These are phyloP conservation scores for Bugula neritina DNA, from an alignment of 2,888 invertebrate species.

Conservation along the genomic window DNA sequence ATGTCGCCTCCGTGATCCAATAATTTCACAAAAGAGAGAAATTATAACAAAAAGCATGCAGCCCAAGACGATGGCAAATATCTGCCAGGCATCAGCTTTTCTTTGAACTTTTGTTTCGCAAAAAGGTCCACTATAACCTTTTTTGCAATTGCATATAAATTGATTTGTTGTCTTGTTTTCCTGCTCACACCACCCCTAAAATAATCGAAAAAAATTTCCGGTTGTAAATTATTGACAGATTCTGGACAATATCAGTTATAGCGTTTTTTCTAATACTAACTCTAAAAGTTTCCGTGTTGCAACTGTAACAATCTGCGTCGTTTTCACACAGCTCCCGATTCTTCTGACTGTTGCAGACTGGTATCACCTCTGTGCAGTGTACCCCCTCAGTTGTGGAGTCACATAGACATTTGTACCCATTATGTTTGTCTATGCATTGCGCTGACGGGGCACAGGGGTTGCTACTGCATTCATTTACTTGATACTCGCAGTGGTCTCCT, in stretches of 20 bases:
- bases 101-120: not conserved
- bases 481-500: slow-evolving; percentile 15
- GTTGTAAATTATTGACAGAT: too few species aligned
- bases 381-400: not conserved
- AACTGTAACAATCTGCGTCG: slow-evolving; percentile 17
- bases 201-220: too few species aligned
- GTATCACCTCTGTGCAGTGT: slow-evolving; percentile 24
- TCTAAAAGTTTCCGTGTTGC: slow-evolving; percentile 13
- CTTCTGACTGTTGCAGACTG: not conserved
- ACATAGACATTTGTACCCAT: slow-evolving; percentile 23
- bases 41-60: slow-evolving; percentile 26
- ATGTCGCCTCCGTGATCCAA: slow-evolving; percentile 20
- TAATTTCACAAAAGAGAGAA: slow-evolving; percentile 22
- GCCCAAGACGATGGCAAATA: slow-evolving; percentile 26
- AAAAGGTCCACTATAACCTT: not conserved
- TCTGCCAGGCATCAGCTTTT: slow-evolving; percentile 24
- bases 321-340: slow-evolving; percentile 15
- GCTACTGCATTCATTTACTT: slow-evolving; percentile 27
- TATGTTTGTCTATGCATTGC: not conserved
- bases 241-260: too few species aligned
- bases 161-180: not conserved
- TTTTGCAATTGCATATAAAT: slow-evolving; percentile 15
- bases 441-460: not conserved
- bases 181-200: slow-evolving; percentile 18
- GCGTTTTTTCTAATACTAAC: not conserved